Base-by-base conservation (phyloP, 2,888 invertebrate genomes). In the Zhuqinia jingwanae region DNA sequence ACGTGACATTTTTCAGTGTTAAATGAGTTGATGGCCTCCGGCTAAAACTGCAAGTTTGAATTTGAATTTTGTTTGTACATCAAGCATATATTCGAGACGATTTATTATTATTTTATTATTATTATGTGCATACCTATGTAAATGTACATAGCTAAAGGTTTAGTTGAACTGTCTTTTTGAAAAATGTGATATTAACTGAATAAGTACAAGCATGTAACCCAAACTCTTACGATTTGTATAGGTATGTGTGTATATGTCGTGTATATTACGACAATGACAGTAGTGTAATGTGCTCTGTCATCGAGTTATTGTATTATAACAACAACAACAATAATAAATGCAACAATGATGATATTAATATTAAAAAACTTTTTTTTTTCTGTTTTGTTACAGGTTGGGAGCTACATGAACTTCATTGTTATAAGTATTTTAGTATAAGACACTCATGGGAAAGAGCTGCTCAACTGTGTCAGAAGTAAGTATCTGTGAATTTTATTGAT, bases 381-480 rank as follows among this genome's bases (percentile, higher is more conserved):
- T 90, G 30, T 91, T 93, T 93, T 92, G 92, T 95, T 95, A 78
- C 95, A 97, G 98, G 97, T 92, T 98, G 98, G 98, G 97, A 97
- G 93, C 94, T 97, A 91, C 95, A 95, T 93, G 97, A 97, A 92
- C 95, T 97, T 92, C 95, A 97, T 93, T 98, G 98, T 94, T 98
- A 97, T 94, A 97, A 97, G 95, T 97, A 97, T 94, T 98, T 98
- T 94, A 97, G 96, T 93, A 97, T 97, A 92, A 96, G 96, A 93
- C 97, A 98, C 94, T 98, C 98, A 90, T 98, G 97, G 97, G 96
- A 97, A 93, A 97, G 97, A 94, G 97, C 97, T 91, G 97, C 97
- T 90, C 97, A 97, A 94, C 94, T 98, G 93, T 98, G 98, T 94
- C 96, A 96, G 94, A 96, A 97, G 97, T 97, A 94, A 94, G 93